These are phyloP conservation scores for Brachirus orientalis DNA, from an alignment of 2,113 vertebrate species.

Conservation along the genomic window DNA sequence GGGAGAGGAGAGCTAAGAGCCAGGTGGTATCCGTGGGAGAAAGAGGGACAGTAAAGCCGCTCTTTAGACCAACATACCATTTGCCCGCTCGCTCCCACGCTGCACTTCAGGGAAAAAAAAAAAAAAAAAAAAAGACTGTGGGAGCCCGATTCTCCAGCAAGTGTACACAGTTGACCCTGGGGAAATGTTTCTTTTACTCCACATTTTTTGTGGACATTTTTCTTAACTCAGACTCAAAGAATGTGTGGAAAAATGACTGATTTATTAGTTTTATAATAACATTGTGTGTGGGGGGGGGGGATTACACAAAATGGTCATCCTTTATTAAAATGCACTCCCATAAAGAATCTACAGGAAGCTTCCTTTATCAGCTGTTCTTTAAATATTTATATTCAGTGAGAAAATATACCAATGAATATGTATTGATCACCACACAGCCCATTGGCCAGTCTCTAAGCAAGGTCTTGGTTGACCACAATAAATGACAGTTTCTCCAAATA, in stretches of 20 bases:
- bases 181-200: slow-evolving; percentile 13
- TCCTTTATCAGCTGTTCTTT: slow-evolving; percentile 19
- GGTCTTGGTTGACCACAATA: too few species aligned
- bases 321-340: not conserved
- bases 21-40: slow-evolving; percentile 56
- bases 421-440: slow-evolving; percentile 36
- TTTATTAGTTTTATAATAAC: too few species aligned
- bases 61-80: slow-evolving; percentile 23
- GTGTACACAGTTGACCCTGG: slow-evolving; percentile 3
- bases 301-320: too few species aligned
- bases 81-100: slow-evolving; percentile 42
- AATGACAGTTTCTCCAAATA: slow-evolving; percentile 4
- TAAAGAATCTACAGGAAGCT: slow-evolving; percentile 10
- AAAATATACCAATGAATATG: slow-evolving; percentile 23
- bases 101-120: slow-evolving; percentile 7
- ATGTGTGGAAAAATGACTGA: not conserved
- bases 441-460: too few species aligned
- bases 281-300: too few species aligned
- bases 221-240: not conserved
- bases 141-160: not conserved
- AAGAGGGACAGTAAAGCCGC: slow-evolving; percentile 44
- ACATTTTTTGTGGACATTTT: slow-evolving; percentile 5
- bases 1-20: slow-evolving; percentile 13
- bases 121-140: slow-evolving; percentile 15
- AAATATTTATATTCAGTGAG: slow-evolving; percentile 44